Base-by-base conservation (phyloP, 2,113 vertebrate genomes). In the Calidris pygmaea region DNA sequence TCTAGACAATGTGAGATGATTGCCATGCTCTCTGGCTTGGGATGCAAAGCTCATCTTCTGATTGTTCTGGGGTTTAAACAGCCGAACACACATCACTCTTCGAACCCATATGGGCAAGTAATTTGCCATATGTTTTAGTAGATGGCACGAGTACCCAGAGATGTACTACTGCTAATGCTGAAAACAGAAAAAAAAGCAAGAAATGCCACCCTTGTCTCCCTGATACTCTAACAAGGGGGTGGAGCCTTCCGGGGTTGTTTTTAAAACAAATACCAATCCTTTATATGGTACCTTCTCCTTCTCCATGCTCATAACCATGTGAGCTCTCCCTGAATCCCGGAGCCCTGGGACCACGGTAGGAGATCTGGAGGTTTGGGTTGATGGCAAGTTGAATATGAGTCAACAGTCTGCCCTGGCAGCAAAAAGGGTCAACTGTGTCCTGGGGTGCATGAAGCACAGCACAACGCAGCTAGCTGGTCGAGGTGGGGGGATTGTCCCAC, bases 1-100 rank as follows among this genome's bases (percentile, higher is more conserved):
- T 95, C 92, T 95, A 96, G 95, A 96, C 96, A 96, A 95, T 96
- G 85, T 26, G 87, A 96, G 81, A 89, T 95, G 95, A 96, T 89
- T 95, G 94, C 77, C 77, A 29, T 22, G 41, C 58, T 94, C 94
- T 91, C 77, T 63, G 83, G 58, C 43, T 94, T 62, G 77, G 58
- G 91, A 91, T 91, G 89, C 74, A 87, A 85, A 93, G 67, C 86
- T 78, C 12, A 1, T 56, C 80, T 89, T 82, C 72, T 85, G 84
- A 85, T 89, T 94, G 71, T 87, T 95, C 84, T 55, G 89, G 52
- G 56, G 35, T 52, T 90, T 89, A 75, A 79, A 87, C 89, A 80
- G 94, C 71, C 1, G 3, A 87, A 73, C 74, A 66, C 91, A 59
- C 58, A 70, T 39, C 5, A 1, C 84, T 89, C 77, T 92, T 81